Conservation (phyloP, 2,113 vertebrate species). For the Dicaeum eximium region DNA sequence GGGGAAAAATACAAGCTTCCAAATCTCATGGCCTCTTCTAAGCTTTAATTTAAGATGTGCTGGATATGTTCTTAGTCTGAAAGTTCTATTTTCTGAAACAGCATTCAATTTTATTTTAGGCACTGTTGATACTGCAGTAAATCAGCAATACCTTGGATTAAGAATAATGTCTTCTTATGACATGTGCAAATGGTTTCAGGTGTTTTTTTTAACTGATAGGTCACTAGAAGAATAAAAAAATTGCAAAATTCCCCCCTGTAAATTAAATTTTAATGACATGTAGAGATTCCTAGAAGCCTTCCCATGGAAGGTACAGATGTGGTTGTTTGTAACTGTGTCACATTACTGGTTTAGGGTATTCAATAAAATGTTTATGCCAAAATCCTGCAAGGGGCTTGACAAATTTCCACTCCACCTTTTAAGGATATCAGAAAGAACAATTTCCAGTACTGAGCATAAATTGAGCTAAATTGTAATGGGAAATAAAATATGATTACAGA, state of each 20-base stretch:
- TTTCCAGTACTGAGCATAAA: neutral
- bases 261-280: neutral
- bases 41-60: neutral
- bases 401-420: neutral
- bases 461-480: neutral
- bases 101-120: neutral
- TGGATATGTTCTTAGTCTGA: neutral
- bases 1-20: neutral
- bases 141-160: neutral
- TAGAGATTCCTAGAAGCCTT: neutral
- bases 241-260: neutral
- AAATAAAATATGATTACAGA: neutral
- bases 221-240: neutral
- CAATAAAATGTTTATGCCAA: neutral
- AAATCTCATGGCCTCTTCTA: neutral
- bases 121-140: neutral
- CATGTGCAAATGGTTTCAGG: rapidly evolving
- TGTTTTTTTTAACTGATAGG: neutral
- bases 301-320: neutral
- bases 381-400: neutral
- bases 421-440: neutral
- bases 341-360: neutral
- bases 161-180: neutral
- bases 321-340: neutral
- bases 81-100: neutral